A percentile compares a stretch with the other conserved stretches of the same genome.
These are phyloP conservation scores for Porphyrio hochstetteri DNA, from an alignment of 2,113 vertebrate genomes.

Conservation along the genomic window DNA sequence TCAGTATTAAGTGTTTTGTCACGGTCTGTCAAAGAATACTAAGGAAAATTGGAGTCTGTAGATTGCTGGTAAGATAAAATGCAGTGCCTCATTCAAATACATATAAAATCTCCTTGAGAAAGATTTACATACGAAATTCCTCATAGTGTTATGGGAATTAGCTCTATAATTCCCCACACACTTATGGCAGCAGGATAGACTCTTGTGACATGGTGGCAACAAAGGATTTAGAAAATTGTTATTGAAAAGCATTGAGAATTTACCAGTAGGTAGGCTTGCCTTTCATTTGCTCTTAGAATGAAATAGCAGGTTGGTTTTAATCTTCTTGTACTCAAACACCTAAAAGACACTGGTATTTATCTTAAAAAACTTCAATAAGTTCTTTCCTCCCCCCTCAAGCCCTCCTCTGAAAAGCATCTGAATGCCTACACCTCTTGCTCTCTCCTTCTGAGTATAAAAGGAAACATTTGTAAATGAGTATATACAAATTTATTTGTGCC, in stretches of 20 bases:
- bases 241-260: background rate
- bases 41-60: background rate
- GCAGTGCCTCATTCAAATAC: background rate
- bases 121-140: background rate
- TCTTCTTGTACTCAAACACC: slow-evolving; percentile 11
- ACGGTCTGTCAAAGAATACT: slow-evolving; percentile 1
- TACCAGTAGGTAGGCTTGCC: background rate
- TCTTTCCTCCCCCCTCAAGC: background rate
- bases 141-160: background rate
- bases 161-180: background rate
- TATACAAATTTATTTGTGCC: background rate
- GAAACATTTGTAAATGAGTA: background rate
- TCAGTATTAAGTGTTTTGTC: slow-evolving; percentile 6
- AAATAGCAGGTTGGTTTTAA: background rate
- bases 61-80: slow-evolving; percentile 12
- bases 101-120: background rate
- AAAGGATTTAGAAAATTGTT: background rate
- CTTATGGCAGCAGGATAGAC: background rate
- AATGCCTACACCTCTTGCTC: background rate
- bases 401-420: background rate
- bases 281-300: background rate
- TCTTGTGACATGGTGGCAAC: background rate
- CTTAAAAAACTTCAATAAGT: background rate
- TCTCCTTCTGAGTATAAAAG: background rate
- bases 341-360: background rate